Conservation (phyloP, 1,140 invertebrate genomes). For the Muscidifurax raptorellus region DNA sequence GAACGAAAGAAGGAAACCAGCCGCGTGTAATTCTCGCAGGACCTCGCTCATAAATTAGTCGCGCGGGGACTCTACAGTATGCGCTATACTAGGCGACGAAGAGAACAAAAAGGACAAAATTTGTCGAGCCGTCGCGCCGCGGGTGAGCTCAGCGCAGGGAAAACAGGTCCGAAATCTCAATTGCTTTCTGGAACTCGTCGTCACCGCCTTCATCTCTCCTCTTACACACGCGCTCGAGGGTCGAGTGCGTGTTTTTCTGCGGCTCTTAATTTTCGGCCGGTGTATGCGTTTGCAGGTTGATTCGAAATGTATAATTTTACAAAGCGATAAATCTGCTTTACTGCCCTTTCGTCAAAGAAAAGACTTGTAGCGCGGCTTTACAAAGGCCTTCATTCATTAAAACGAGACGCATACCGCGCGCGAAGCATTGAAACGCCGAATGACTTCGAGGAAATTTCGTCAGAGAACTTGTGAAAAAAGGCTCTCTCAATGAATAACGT, state of each 20-base stretch:
- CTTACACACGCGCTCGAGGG: not conserved
- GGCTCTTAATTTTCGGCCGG: conserved; percentile 19
- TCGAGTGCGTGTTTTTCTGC: not conserved
- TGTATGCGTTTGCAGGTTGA: not conserved
- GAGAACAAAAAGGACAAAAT: conserved; percentile 5
- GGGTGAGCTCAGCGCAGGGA: not conserved
- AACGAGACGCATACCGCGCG: not conserved
- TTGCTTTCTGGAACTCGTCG: conserved; percentile 38
- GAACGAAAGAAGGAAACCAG: not conserved
- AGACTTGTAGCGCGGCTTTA: not conserved
- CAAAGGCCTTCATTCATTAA: not conserved
- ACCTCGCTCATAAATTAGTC: conserved; percentile 28
- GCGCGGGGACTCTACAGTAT: not conserved
- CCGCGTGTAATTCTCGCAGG: not conserved
- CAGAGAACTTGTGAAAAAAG: not conserved
- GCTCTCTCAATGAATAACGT: not conserved
- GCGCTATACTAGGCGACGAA: not conserved
- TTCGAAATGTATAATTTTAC: not conserved
- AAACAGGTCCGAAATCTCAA: conserved; percentile 43
- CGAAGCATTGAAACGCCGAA: too few species aligned
- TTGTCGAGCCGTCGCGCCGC: conserved; percentile 19
- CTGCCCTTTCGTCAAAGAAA: not conserved
- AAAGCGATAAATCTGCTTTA: not conserved
- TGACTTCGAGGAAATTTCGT: not conserved
- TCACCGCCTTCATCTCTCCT: not conserved